Evolutionary conservation across 2,888 invertebrate genomes (phyloP), one percentile per base, ranked within the genome.

Genomic region (Siphonodentalium dalli): DNA sequence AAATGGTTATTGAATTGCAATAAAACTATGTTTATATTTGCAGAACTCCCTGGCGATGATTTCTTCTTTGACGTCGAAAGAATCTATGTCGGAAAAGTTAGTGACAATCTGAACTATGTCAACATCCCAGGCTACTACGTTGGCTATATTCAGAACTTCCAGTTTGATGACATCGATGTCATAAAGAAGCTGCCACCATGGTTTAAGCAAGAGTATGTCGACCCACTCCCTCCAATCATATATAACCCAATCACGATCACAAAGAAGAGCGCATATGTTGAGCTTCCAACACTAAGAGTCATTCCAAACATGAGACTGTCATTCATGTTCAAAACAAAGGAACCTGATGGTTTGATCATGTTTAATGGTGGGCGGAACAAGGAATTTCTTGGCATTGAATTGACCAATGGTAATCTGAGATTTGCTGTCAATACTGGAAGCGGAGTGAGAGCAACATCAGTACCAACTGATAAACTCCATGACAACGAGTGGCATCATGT

Each of bases 401-500:
- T 80, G 15, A 65, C 68, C 39, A 64, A 74, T 45, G 79, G 79
- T 9, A 52, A 61, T 23, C 56, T 80, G 9, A 63, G 68, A 27
- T 62, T 75, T 37, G 62, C 65, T 11, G 69, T 75, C 38, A 70
- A 79, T 57, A 72, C 72, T 15, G 77, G 77, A n/a, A 54, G 49
- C n/a, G 54, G 54, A 4, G 49, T 53, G 33, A 59, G 63, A 34
- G 49, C 56, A 34, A 54, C 57, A 1, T 45, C 51, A 21, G 51
- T 60, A 31, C 63, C 43, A 33, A 54, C 48, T 26, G 58, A 37
- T 15, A 56, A 24, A 37, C 53, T 74, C 23, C 71, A 72, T 33
- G 72, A 77, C 44, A 69, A 75, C 41, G 41, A 60, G 29, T 77
- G 77, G 77, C 77, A 77, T 54, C 58, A 57, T 7, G 74, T 76